Evolutionary conservation across 1,140 invertebrate genomes (phyloP), one percentile per base, ranked within the genome.

Genomic region (Eumaeus atala): DNA sequence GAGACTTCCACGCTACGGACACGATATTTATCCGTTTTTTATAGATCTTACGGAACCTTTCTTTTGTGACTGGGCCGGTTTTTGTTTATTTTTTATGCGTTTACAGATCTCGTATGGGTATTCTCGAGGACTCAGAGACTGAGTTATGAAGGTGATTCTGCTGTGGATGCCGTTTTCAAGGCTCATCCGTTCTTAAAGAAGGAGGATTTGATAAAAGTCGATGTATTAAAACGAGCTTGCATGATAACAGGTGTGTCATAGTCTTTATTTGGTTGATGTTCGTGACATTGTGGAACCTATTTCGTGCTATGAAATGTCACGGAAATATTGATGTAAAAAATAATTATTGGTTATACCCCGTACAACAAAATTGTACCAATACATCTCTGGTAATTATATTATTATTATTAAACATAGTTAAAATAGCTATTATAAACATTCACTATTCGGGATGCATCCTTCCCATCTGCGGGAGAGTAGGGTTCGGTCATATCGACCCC

Each of bases 61-160:
- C n/a, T n/a, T n/a, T n/a, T n/a, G n/a, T n/a, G n/a, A n/a, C n/a
- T n/a, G n/a, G n/a, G n/a, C n/a, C n/a, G n/a, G n/a, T n/a, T 37
- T 3, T n/a, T 10, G 9, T 5, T 1, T 37, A 10, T 10, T 37
- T n/a, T 9, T 37, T 36, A 11, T 44, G 34, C 18, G 59, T 62
- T 63, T 40, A 10, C 61, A 76, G 74, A 74, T 17, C 54, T 56
- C n/a, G 62, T 59, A 2, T 72, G 67, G 65, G 62, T 72, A 11
- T 42, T 74, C 1, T 54, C 66, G 40, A 58, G 62, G 47, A 40
- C 58, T 5, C 64, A 67, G 40, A 51, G 37, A 4, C 40, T 67
- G 16, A 52, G 58, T 34, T 47, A 49, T 6, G 61, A 48, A 11
- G 59, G 52, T 7, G 59, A 60, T 16, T 51, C 54, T 11, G 55